Percentiles rank a stretch among this genome's conserved stretches.
Evolutionary conservation across 1,140 invertebrate species (phyloP).

Genomic region (Ips nitidus): DNA sequence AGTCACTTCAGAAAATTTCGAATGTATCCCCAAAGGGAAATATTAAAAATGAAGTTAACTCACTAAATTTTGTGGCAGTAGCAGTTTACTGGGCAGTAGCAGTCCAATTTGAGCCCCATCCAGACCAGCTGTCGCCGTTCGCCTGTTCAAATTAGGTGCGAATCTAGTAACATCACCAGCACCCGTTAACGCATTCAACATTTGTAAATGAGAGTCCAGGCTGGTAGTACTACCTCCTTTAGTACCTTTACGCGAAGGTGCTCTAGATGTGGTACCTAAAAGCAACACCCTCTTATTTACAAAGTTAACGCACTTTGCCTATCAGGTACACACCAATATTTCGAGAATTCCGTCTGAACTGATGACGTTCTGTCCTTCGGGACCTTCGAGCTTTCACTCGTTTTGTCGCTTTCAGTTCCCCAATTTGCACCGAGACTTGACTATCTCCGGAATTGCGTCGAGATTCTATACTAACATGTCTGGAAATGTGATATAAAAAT

Average conservation of each 20-base stretch:
- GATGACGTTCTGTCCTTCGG: slow-evolving; percentile 29
- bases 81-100: slow-evolving; percentile 56
- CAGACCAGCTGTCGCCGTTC: slow-evolving; percentile 59
- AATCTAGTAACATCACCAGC: slow-evolving; percentile 53
- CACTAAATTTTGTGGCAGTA: too few relatives aligned
- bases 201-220: slow-evolving; percentile 71
- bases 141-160: slow-evolving; percentile 58
- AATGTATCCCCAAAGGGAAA: too few relatives aligned
- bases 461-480: slow-evolving; percentile 79
- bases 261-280: slow-evolving; percentile 39
- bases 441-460: slow-evolving; percentile 82
- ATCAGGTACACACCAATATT: slow-evolving; percentile 23
- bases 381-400: slow-evolving; percentile 46
- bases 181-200: slow-evolving; percentile 57
- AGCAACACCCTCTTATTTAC: neutral
- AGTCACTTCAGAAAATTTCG: too few relatives aligned
- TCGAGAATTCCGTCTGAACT: slow-evolving; percentile 42
- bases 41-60: slow-evolving; percentile 18
- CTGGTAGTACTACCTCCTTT: slow-evolving; percentile 76
- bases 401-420: slow-evolving; percentile 74
- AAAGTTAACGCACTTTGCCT: neutral
- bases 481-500: too few relatives aligned
- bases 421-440: slow-evolving; percentile 78
- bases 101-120: slow-evolving; percentile 58
- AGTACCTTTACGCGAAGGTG: slow-evolving; percentile 53